A percentile compares a stretch with the other conserved stretches of the same genome.
Conservation (phyloP, 2,797 vertebrate species). For the Hybognathus amarus region DNA sequence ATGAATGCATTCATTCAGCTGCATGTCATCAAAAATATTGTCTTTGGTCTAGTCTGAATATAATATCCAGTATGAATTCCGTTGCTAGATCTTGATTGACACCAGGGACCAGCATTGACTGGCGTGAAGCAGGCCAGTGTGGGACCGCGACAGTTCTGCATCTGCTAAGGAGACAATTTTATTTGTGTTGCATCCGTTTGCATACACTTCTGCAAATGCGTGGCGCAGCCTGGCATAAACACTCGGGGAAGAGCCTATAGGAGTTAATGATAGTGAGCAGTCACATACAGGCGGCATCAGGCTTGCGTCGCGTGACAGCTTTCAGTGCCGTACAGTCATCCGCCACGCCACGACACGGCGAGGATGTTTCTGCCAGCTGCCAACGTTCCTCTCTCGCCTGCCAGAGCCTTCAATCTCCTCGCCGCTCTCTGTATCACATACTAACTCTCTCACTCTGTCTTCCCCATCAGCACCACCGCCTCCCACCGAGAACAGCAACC, state of each 20-base stretch:
- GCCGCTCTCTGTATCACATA: slow-evolving; percentile 73
- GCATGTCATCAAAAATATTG: slow-evolving; percentile 62
- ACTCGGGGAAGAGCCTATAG: slow-evolving; percentile 70
- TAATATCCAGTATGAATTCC: not conserved
- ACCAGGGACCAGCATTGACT: slow-evolving; percentile 51
- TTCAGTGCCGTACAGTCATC: slow-evolving; percentile 71
- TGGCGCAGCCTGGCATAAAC: slow-evolving; percentile 77
- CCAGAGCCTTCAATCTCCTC: slow-evolving; percentile 73
- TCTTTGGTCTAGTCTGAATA: not conserved
- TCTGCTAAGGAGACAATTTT: slow-evolving; percentile 76
- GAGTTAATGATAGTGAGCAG: slow-evolving; percentile 82
- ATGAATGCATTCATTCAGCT: slow-evolving; percentile 1
- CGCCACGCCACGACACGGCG: slow-evolving; percentile 62
- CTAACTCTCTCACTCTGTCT: slow-evolving; percentile 68
- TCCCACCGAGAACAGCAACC: slow-evolving; percentile 60
- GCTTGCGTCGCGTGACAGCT: slow-evolving; percentile 80
- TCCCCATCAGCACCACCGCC: slow-evolving; percentile 49
- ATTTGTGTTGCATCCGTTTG: slow-evolving; percentile 68
- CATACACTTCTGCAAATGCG: slow-evolving; percentile 71
- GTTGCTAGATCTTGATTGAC: slow-evolving; percentile 27
- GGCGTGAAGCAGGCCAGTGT: slow-evolving; percentile 59
- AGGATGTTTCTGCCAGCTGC: slow-evolving; percentile 57
- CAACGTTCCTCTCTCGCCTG: slow-evolving; percentile 71
- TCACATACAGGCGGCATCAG: slow-evolving; percentile 71
- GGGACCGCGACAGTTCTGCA: slow-evolving; percentile 66